These are phyloP conservation scores for Crioceris asparagi DNA, from an alignment of 2,888 invertebrate species.

Conservation along the genomic window DNA sequence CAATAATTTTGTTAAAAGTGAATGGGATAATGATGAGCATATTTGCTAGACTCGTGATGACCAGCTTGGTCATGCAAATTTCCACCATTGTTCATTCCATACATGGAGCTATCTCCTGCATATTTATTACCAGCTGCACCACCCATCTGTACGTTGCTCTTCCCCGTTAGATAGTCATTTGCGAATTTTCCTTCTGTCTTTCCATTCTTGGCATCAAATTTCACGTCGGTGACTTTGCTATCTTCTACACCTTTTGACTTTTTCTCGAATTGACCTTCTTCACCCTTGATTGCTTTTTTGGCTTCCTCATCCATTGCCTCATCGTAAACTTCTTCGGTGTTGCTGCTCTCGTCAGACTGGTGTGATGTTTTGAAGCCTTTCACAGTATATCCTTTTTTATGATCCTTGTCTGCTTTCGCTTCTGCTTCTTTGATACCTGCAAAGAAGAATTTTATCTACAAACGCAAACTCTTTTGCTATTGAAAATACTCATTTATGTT, in stretches of 20 bases:
- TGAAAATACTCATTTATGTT: too few relatives aligned
- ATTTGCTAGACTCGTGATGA: constrained; percentile 45
- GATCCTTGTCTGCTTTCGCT: constrained; percentile 46
- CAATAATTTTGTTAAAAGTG: too few relatives aligned
- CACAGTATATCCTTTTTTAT: constrained; percentile 53
- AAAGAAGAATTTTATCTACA: too few relatives aligned
- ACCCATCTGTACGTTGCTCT: too few relatives aligned
- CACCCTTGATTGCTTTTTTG: constrained; percentile 45
- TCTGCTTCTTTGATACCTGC: constrained; percentile 44
- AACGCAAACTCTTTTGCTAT: too few relatives aligned
- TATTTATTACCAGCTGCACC: too few relatives aligned
- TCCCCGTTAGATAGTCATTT: constrained; percentile 32
- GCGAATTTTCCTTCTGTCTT: constrained; percentile 49
- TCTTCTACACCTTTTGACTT: constrained; percentile 27
- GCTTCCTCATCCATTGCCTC: constrained; percentile 54
- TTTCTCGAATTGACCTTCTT: constrained; percentile 42
- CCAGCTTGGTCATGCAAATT: constrained; percentile 50
- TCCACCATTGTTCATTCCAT: constrained; percentile 48
- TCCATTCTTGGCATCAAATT: constrained; percentile 44
- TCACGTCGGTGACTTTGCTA: constrained; percentile 48
- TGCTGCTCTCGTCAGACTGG: constrained; percentile 55
- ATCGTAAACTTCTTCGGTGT: constrained; percentile 54
- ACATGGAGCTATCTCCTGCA: constrained; percentile 45
- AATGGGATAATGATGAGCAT: constrained; percentile 44
- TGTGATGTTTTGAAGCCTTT: constrained; percentile 56